These are phyloP conservation scores for Neocrepidodera transversa DNA, from an alignment of 2,888 invertebrate species.

Conservation along the genomic window DNA sequence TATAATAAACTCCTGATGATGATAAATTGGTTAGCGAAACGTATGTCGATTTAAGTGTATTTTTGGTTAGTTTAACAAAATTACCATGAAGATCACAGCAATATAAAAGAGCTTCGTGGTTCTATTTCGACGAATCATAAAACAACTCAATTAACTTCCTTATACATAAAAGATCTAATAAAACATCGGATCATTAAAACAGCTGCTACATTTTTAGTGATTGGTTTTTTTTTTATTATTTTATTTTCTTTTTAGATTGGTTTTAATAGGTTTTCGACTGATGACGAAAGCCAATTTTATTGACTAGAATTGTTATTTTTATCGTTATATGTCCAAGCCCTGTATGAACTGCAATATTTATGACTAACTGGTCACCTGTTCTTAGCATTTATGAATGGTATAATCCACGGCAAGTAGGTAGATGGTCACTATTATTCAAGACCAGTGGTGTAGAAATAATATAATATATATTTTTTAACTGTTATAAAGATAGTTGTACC, in stretches of 20 bases:
- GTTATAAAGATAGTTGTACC: too few species aligned
- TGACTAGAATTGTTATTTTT: conserved; percentile 52
- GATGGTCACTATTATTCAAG: conserved; percentile 28
- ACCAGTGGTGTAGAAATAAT: conserved; percentile 23
- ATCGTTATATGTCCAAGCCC: conserved; percentile 48
- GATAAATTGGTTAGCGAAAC: too few species aligned
- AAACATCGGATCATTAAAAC: conserved; percentile 6
- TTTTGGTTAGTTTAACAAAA: too few species aligned
- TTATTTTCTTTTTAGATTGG: conserved; percentile 14
- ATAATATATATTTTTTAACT: too few species aligned
- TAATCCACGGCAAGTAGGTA: conserved; percentile 42
- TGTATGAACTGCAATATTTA: conserved; percentile 52
- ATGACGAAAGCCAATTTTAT: conserved; percentile 52
- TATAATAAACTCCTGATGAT: too few species aligned
- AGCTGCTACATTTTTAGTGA: conserved; percentile 13
- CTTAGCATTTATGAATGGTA: conserved; percentile 41
- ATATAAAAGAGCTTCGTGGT: too few species aligned
- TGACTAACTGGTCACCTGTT: conserved; percentile 50
- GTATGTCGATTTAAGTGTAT: too few species aligned
- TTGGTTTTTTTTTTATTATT: conserved; percentile 16
- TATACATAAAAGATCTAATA: not conserved
- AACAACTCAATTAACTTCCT: conserved; percentile 1
- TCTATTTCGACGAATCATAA: not conserved
- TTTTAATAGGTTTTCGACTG: conserved; percentile 45
- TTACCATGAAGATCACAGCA: too few species aligned